These are phyloP conservation scores for Eolophus roseicapilla DNA, from an alignment of 2,113 vertebrate species.

Conservation along the genomic window DNA sequence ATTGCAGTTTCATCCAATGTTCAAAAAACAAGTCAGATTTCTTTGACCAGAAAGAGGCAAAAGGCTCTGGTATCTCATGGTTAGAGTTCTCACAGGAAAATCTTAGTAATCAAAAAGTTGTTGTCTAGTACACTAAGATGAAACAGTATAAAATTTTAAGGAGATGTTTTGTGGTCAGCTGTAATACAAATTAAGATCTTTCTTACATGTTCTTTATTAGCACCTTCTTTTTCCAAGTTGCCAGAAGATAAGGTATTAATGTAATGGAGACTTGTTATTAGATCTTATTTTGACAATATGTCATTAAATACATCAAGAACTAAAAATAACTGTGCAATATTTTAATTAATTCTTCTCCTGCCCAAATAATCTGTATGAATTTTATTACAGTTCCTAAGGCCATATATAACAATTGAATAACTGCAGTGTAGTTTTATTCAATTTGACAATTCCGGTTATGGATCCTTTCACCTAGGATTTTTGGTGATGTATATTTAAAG, in stretches of 20 bases:
- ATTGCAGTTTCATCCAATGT: neutral
- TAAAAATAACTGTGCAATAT: neutral
- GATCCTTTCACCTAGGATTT: neutral
- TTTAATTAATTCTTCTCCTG: neutral
- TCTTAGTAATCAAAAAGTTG: neutral
- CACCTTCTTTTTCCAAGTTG: neutral
- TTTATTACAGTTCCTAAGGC: neutral
- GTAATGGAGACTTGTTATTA: neutral
- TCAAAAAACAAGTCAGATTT: neutral
- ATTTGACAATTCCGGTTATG: neutral
- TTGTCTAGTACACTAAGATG: neutral
- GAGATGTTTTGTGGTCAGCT: neutral
- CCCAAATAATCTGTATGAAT: neutral
- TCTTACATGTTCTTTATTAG: neutral
- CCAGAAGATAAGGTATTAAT: neutral
- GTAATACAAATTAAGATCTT: neutral
- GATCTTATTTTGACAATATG: neutral
- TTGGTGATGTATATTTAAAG: neutral
- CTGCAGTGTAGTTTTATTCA: neutral
- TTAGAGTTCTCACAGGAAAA: conserved; percentile 27
- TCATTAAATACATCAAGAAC: neutral
- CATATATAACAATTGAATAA: neutral
- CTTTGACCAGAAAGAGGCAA: neutral
- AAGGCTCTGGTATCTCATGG: neutral
- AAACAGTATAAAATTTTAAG: neutral